Conservation (phyloP, 2,888 invertebrate species). For the Terebella lapidaria region DNA sequence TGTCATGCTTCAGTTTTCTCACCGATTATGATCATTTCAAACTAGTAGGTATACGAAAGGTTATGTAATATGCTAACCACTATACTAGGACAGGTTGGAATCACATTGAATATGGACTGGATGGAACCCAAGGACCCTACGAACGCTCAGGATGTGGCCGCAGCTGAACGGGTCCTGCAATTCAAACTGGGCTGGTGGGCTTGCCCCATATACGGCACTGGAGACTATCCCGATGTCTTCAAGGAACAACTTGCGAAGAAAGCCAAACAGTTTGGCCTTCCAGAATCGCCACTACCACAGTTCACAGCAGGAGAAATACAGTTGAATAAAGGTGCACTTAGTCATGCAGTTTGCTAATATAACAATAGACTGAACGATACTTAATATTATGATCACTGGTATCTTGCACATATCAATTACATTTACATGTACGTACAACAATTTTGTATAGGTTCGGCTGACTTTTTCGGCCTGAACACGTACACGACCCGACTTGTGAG, state of each 20-base stretch:
- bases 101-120: conserved; percentile 25
- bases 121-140: conserved; percentile 21
- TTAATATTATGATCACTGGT: neutral
- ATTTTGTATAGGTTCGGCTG: conserved; percentile 58
- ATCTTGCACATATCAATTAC: neutral
- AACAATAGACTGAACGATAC: neutral
- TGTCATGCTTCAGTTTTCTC: no score
- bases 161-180: conserved; percentile 17
- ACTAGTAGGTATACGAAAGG: no score
- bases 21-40: no score
- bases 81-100: conserved; percentile 23
- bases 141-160: conserved; percentile 14
- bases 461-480: conserved; percentile 72
- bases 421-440: neutral
- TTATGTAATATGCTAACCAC: no score
- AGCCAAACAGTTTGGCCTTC: conserved; percentile 12
- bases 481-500: conserved; percentile 58
- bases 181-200: conserved; percentile 41
- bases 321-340: conserved; percentile 30
- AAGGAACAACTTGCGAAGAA: conserved; percentile 12
- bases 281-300: conserved; percentile 36
- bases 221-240: conserved; percentile 28
- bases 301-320: conserved; percentile 43
- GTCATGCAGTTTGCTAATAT: neutral
- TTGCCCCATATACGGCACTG: conserved; percentile 40